Evolutionary conservation across 2,113 vertebrate species (phyloP).

Genomic region (Sinocyclocheilus anophthalmus): DNA sequence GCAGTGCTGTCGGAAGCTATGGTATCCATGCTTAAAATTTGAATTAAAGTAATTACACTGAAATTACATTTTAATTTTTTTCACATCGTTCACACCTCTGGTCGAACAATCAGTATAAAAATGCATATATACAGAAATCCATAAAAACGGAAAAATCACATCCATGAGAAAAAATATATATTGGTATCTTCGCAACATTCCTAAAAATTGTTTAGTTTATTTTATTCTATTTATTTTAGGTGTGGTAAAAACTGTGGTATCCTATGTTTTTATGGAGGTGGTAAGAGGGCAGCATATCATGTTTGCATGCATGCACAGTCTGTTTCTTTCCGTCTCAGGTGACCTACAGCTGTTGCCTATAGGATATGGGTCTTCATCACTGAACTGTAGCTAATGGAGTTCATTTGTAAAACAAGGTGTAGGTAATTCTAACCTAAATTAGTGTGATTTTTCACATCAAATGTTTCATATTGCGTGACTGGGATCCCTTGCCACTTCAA

Average conservation of each 20-base stretch:
- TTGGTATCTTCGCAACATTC: no score
- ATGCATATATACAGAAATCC: no score
- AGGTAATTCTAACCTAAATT: neutral
- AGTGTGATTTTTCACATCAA: neutral
- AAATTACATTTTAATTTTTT: no score
- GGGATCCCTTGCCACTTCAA: neutral
- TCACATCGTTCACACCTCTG: no score
- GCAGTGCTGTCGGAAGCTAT: no score
- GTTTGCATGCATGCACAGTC: neutral
- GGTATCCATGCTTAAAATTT: no score
- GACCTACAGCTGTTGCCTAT: neutral
- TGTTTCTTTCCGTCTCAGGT: neutral
- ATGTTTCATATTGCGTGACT: neutral
- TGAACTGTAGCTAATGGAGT: neutral
- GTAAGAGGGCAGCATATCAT: neutral
- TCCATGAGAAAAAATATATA: no score
- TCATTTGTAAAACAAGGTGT: conserved; percentile 18
- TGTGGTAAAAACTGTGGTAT: neutral
- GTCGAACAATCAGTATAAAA: no score
- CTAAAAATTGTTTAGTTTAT: no score
- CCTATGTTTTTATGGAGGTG: neutral
- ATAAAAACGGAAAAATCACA: no score
- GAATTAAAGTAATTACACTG: no score
- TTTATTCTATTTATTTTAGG: no score
- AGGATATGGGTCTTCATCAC: neutral